These are phyloP conservation scores for Polyergus mexicanus DNA, from an alignment of 1,140 invertebrate genomes.

Conservation along the genomic window DNA sequence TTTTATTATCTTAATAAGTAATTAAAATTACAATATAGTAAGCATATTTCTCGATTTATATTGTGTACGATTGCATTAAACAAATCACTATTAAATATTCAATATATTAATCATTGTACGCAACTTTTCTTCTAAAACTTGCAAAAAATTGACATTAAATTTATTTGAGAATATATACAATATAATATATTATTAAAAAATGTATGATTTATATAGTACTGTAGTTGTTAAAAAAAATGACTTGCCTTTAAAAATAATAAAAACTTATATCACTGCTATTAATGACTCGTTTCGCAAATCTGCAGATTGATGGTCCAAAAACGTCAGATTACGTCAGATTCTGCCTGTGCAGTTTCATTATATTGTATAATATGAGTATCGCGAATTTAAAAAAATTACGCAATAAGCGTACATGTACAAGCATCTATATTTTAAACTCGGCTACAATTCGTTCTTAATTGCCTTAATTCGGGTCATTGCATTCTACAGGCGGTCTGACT, in stretches of 20 bases:
- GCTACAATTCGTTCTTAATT: conserved; percentile 70
- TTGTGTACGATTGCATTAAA: neutral
- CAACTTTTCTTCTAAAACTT: neutral
- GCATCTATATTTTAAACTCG: conserved; percentile 61
- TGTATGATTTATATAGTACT: neutral
- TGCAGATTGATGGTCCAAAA: conserved; percentile 19
- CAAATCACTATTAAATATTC: neutral
- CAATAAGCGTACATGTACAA: neutral
- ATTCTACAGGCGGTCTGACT: conserved; percentile 28
- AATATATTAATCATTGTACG: neutral
- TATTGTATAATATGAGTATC: neutral
- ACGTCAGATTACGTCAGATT: conserved; percentile 55
- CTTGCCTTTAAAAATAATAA: neutral
- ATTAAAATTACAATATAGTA: neutral
- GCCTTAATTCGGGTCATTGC: conserved; percentile 67
- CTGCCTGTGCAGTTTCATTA: neutral
- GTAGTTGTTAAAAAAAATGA: neutral
- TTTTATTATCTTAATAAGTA: neutral
- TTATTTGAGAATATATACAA: neutral
- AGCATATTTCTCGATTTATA: neutral
- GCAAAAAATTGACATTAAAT: neutral
- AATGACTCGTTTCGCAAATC: neutral
- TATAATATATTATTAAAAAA: neutral
- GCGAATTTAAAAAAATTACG: conserved; percentile 8
- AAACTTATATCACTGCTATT: neutral